phyloP scores from a whole-genome alignment of 1,140 invertebrate genomes.

The Megalonaias nervosa region DNA sequence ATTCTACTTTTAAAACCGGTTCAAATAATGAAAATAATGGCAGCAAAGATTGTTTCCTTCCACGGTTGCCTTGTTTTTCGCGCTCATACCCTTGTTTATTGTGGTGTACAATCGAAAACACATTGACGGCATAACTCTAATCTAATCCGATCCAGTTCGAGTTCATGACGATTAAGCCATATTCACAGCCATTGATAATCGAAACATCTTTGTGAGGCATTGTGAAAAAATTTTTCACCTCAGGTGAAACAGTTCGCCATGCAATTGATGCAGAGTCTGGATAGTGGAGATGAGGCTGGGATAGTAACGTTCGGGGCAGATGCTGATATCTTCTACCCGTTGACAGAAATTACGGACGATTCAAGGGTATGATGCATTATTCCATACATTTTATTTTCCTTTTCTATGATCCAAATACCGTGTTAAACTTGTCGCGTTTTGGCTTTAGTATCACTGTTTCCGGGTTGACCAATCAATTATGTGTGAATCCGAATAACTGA shows the following conservation, averaged over 20 bases:
- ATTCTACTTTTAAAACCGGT: too few relatives aligned
- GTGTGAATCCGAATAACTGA: not conserved
- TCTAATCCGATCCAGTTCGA: too few relatives aligned
- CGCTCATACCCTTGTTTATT: too few relatives aligned
- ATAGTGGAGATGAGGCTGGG: constrained; percentile 49
- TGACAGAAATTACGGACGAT: constrained; percentile 39
- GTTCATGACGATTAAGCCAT: too few relatives aligned
- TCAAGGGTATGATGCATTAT: constrained; percentile 36
- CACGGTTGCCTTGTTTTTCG: too few relatives aligned
- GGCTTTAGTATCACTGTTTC: constrained; percentile 2
- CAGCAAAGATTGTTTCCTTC: too few relatives aligned
- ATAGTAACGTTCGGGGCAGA: constrained; percentile 57
- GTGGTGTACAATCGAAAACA: too few relatives aligned
- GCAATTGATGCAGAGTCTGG: constrained; percentile 45
- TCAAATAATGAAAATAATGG: too few relatives aligned
- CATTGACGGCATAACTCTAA: too few relatives aligned
- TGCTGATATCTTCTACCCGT: constrained; percentile 46
- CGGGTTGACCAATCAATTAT: not conserved
- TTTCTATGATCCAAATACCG: not conserved
- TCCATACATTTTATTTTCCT: not conserved
- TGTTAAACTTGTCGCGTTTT: constrained; percentile 3
- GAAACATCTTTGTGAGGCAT: not conserved
- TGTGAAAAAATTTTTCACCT: not conserved
- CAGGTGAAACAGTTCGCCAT: constrained; percentile 51
- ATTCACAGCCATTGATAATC: too few relatives aligned